Evolutionary conservation across 2,797 vertebrate genomes (phyloP).

Genomic region (Lycodopsis pacificus): DNA sequence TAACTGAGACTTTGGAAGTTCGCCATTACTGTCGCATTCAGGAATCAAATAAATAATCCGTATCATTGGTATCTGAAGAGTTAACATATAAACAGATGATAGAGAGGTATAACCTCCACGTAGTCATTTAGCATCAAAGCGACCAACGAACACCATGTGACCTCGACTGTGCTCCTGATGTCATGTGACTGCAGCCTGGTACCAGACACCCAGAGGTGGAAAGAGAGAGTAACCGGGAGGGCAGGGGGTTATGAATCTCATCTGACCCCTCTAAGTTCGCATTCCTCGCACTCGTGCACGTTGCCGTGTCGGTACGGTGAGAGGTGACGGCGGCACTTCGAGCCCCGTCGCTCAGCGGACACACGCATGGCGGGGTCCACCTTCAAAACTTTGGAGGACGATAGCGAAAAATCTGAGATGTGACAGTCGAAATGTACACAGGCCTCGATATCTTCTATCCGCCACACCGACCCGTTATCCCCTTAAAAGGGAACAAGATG

Average conservation of each 20-base stretch:
- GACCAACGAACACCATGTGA: conserved; percentile 10
- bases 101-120: neutral
- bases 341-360: neutral
- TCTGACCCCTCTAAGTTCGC: conserved; percentile 20
- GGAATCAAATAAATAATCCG: neutral
- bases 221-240: neutral
- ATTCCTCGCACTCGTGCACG: conserved; percentile 53
- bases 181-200: conserved; percentile 21
- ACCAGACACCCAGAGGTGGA: conserved; percentile 27
- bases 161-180: neutral
- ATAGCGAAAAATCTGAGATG: neutral
- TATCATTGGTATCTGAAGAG: neutral
- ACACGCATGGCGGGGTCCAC: neutral
- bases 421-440: neutral
- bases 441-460: neutral
- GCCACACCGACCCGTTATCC: neutral
- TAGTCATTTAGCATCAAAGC: neutral
- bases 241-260: neutral
- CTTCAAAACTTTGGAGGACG: neutral
- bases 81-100: neutral
- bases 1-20: neutral
- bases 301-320: conserved; percentile 6
- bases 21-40: neutral
- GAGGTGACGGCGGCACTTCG: neutral
- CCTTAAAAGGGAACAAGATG: neutral